Evolutionary conservation across 92 coral and sea anemone genomes (phyloP).

Genomic region (Isaurus tuberculatus): DNA sequence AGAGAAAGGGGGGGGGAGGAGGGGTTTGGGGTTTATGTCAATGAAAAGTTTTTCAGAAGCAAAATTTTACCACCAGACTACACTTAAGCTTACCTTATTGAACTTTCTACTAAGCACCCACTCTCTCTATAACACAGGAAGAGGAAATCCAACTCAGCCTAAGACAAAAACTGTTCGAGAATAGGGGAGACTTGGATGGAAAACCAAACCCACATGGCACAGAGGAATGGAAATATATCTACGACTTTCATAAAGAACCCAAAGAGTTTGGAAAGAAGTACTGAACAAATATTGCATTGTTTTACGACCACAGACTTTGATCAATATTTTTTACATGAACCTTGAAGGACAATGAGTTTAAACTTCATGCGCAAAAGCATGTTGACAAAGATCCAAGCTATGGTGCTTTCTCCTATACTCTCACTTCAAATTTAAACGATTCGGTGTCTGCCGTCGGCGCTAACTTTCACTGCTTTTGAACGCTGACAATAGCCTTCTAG

Average conservation of each 20-base stretch:
- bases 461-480: too few species aligned
- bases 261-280: slow-evolving; percentile 70
- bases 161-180: slow-evolving; percentile 70
- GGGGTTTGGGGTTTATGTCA: too few species aligned
- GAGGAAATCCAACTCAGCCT: slow-evolving; percentile 79
- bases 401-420: too few species aligned
- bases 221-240: slow-evolving; percentile 76
- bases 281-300: slow-evolving; percentile 18
- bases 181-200: slow-evolving; percentile 70
- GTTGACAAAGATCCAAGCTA: not conserved
- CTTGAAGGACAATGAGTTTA: not conserved
- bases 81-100: too few species aligned
- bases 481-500: too few species aligned
- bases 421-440: too few species aligned
- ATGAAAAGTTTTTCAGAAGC: too few species aligned
- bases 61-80: too few species aligned
- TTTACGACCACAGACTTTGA: not conserved
- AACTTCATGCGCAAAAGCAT: not conserved
- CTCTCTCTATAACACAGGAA: slow-evolving; percentile 30
- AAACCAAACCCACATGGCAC: slow-evolving; percentile 82
- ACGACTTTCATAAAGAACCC: slow-evolving; percentile 78
- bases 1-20: too few species aligned
- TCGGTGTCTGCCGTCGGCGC: too few species aligned
- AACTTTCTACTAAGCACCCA: too few species aligned
- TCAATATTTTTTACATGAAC: not conserved